Evolutionary conservation across 2,113 vertebrate species (phyloP).

Genomic region (Xenopus borealis): DNA sequence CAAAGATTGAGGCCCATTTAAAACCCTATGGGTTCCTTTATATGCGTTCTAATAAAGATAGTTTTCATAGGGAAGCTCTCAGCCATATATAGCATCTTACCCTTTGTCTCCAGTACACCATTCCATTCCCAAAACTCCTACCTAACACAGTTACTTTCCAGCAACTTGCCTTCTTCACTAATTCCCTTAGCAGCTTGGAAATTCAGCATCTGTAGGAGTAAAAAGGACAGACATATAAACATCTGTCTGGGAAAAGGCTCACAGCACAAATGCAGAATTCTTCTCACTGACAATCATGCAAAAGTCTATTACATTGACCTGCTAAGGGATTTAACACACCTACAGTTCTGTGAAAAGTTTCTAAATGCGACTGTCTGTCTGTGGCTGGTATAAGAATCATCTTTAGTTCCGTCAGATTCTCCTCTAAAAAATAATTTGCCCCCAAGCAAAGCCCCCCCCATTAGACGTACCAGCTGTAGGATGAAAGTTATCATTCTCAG

Average conservation of each 20-base stretch:
- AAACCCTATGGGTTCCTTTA: no score
- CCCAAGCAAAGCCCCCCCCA: background rate
- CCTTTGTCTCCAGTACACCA: no score
- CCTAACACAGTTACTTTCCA: background rate
- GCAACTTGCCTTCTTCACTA: background rate
- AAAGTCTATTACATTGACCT: background rate
- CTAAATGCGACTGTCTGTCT: background rate
- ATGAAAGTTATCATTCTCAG: background rate
- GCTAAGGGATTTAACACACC: background rate
- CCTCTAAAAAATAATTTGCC: background rate
- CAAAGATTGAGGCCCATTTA: no score
- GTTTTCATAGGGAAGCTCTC: no score
- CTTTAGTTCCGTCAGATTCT: background rate
- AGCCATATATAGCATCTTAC: no score
- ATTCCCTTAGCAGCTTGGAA: background rate
- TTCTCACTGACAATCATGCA: background rate
- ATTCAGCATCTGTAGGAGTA: background rate
- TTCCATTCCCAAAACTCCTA: background rate
- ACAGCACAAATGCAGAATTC: background rate
- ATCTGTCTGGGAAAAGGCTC: background rate
- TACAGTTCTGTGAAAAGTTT: background rate
- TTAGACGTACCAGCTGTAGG: background rate
- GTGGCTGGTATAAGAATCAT: background rate
- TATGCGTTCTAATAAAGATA: no score
- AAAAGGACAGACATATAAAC: background rate